Conservation (phyloP, 2,888 invertebrate species). For the Stegana nigrithorax region DNA sequence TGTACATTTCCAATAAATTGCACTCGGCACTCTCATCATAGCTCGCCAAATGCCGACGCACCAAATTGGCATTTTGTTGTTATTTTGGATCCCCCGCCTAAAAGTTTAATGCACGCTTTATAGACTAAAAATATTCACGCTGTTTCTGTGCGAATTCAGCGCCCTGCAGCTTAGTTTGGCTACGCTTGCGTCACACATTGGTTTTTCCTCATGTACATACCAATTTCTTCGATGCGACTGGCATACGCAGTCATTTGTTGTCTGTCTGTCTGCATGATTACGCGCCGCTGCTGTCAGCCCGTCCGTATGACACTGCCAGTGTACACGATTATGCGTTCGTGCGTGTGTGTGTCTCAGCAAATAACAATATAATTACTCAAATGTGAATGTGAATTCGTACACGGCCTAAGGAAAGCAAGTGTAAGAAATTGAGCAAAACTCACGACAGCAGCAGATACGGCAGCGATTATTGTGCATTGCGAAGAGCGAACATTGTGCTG, state of each 20-base stretch:
- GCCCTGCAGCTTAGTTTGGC: neutral
- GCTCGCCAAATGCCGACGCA: no score
- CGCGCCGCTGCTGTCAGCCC: no score
- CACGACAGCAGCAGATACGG: constrained; percentile 5
- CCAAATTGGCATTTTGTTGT: no score
- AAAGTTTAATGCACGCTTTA: no score
- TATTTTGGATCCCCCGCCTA: no score
- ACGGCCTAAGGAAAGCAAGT: constrained; percentile 36
- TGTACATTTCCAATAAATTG: no score
- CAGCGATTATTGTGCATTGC: constrained; percentile 23
- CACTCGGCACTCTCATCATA: no score
- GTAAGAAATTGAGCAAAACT: constrained; percentile 7
- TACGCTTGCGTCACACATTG: neutral
- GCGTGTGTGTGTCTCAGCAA: constrained; percentile 21
- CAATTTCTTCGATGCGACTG: neutral
- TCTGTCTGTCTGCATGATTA: constrained; percentile 57
- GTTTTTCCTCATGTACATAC: neutral
- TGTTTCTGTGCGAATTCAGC: no score
- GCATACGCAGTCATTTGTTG: constrained; percentile 6
- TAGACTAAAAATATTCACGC: no score
- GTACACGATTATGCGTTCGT: constrained; percentile 25
- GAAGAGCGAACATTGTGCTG: neutral
- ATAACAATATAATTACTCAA: constrained; percentile 62
- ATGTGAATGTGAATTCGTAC: constrained; percentile 44
- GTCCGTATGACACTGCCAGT: constrained; percentile 6